A percentile compares a stretch with the other conserved stretches of the same genome.
phyloP scores from a whole-genome alignment of 2,797 vertebrate genomes.

The Enteromius fasciolatus region DNA sequence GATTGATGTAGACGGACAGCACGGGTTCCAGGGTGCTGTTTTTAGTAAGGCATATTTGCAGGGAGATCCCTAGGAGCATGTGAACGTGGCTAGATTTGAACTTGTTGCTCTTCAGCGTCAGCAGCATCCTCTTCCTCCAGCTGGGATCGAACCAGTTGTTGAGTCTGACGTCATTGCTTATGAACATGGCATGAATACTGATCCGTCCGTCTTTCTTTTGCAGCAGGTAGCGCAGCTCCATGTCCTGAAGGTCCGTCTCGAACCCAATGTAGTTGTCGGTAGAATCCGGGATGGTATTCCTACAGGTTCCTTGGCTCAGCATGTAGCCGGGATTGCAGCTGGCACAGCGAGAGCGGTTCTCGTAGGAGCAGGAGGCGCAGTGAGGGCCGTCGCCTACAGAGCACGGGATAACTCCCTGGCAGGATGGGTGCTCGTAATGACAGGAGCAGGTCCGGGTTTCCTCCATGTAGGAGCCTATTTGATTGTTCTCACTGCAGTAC shows the following conservation, averaged over 20 bases:
- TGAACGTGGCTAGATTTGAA: slow-evolving; percentile 96
- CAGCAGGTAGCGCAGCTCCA: slow-evolving; percentile 89
- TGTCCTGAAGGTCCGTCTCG: slow-evolving; percentile 93
- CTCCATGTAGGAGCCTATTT: slow-evolving; percentile 91
- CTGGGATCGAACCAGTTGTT: slow-evolving; percentile 98
- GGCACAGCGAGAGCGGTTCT: slow-evolving; percentile 93
- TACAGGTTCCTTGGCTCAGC: slow-evolving; percentile 93
- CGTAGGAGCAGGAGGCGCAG: slow-evolving; percentile 88
- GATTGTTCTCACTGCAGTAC: slow-evolving; percentile 96
- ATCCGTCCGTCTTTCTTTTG: slow-evolving; percentile 89
- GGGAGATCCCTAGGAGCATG: slow-evolving; percentile 94
- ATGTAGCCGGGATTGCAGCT: slow-evolving; percentile 90
- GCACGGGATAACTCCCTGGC: slow-evolving; percentile 87
- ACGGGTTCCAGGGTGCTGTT: slow-evolving; percentile 96
- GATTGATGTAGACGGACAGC: slow-evolving; percentile 94
- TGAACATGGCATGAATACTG: slow-evolving; percentile 92
- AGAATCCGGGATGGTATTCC: slow-evolving; percentile 92
- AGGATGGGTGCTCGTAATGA: slow-evolving; percentile 88
- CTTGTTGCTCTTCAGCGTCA: slow-evolving; percentile 97
- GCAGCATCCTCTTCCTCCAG: slow-evolving; percentile 95
- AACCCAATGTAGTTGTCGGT: slow-evolving; percentile 97
- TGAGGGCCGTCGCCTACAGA: slow-evolving; percentile 84
- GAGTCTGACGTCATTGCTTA: slow-evolving; percentile 96
- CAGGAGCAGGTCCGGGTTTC: slow-evolving; percentile 90
- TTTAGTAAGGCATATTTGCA: slow-evolving; percentile 96